Percentiles rank a stretch among this genome's conserved stretches.
These are phyloP conservation scores for Drosophila ogumai DNA, from an alignment of 1,140 invertebrate species.

Conservation along the genomic window DNA sequence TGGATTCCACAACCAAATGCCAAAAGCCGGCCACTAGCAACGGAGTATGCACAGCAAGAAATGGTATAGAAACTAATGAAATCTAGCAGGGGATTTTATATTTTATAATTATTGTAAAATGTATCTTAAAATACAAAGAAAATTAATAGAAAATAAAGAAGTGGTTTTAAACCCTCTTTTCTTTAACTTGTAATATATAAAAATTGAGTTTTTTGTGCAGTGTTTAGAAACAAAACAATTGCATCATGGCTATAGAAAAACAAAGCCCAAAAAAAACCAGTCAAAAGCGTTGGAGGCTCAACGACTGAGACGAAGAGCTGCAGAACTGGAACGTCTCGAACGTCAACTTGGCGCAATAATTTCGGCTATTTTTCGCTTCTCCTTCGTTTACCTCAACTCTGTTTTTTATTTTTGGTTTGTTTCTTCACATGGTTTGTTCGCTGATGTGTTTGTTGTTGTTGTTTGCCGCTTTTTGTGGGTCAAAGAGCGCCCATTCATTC, in stretches of 20 bases:
- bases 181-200: too few species aligned
- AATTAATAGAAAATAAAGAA: too few species aligned
- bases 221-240: slow-evolving; percentile 50
- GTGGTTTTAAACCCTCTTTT: too few species aligned
- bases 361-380: slow-evolving; percentile 55
- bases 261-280: slow-evolving; percentile 41
- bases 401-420: slow-evolving; percentile 17
- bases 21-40: slow-evolving; percentile 59
- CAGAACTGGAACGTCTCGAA: slow-evolving; percentile 67
- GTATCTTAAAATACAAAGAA: neutral
- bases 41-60: slow-evolving; percentile 14
- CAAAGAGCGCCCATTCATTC: slow-evolving; percentile 38
- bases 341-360: slow-evolving; percentile 71
- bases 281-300: slow-evolving; percentile 48
- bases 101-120: neutral
- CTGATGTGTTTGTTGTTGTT: slow-evolving; percentile 3
- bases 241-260: slow-evolving; percentile 53
- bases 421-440: slow-evolving; percentile 15
- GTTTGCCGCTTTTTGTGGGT: slow-evolving; percentile 47
- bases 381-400: slow-evolving; percentile 22
- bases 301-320: slow-evolving; percentile 28
- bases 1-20: slow-evolving; percentile 73
- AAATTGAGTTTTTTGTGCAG: neutral
- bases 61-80: neutral
- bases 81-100: neutral